Base-by-base conservation (phyloP, 92 coral and sea anemone species). In the Epizoanthus scotinus region DNA sequence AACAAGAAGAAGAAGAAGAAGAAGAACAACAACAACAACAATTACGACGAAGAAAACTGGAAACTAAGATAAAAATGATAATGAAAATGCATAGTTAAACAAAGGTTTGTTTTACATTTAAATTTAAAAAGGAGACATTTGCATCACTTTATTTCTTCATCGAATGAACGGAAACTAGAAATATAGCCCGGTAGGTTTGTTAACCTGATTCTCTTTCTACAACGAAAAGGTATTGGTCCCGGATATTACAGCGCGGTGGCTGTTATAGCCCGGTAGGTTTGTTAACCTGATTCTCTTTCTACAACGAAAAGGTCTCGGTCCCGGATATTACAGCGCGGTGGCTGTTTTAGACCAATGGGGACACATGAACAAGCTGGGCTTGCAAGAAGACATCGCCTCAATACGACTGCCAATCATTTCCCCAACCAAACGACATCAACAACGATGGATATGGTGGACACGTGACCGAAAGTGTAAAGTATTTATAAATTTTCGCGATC, bases 381-480 rank as follows among this genome's bases (percentile, higher is more conserved):
- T 73, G 8, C 64, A 73, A 56, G 52, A 56, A 29, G 79, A 73
- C 20, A 64, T 73, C 29, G 29, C 38, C 66, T 60, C 79, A 2
- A 5, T 28, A 13, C 31, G 26, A 8, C 67, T 73, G 52, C 65
- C 79, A 27, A 14, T 55, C 15, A 54, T 29, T 64, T n/a, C 20
- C 53, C 20, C 64, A 34, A 17, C 31, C 79, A 15, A 54, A 19
- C 56, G 65, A 29, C n/a, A 57, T 44, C 50, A 8, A 29, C 50
- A 42, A 20, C 60, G 47, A n/a, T 73, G 79, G 79, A 56, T 73
- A 14, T 73, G 79, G 79, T 73, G 79, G 63, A 52, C 79, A 56
- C 19, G 19, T 73, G 66, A 73, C 79, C 79, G 79, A 66, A 73
- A 57, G 53, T 28, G 79, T 34, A 73, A 73, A 73, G 66, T 73